Base-by-base conservation (phyloP, 2,797 vertebrate species). In the Gymnothorax reevesii region DNA sequence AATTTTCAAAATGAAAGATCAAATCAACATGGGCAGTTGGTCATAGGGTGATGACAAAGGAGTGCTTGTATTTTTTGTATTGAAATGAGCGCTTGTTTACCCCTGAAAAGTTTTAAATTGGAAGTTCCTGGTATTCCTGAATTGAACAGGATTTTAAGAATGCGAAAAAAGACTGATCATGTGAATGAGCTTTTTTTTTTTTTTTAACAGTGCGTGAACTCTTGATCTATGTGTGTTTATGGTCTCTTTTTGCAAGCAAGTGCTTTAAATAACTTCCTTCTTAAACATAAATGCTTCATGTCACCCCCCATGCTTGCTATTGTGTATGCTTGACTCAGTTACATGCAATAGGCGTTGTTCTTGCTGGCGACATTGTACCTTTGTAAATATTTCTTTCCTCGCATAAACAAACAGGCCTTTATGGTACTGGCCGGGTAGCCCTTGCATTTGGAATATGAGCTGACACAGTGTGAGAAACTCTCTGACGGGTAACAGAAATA, bases 81-180 rank as follows among this genome's bases (percentile, higher is more conserved):
- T 80, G 20, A 80, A 12, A 55, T 12, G 42, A 80, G 77, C n/a
- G 54, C 17, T 55, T 84, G 83, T 86, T 89, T 87, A 89, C 84
- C 55, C 87, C 69, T 69, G 84, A 71, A 79, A 75, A 57, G 57
- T 57, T 86, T 82, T 87, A 88, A 84, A 84, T 82, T 60, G 62
- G 59, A 27, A 57, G 27, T 42, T 54, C n/a, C 59, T 64, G 75
- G 12, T 42, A 82, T 75, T 83, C 62, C 64, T 9, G 57, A 33
- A 52, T 82, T 20, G 85, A n/a, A 33, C 73, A 17, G 73, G 27
- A 54, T 80, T 33, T 79, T n/a, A 57, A 27, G 85, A 42, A 49
- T 2, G 27, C 1, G 85, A 62, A 52, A 6, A 15, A 82, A 22
- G 22, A 52, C 13, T 8, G 49, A 33, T 79, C 20, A 3, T 12